phyloP scores from a whole-genome alignment of 1,140 invertebrate genomes.

The Centruroides sculpturatus region DNA sequence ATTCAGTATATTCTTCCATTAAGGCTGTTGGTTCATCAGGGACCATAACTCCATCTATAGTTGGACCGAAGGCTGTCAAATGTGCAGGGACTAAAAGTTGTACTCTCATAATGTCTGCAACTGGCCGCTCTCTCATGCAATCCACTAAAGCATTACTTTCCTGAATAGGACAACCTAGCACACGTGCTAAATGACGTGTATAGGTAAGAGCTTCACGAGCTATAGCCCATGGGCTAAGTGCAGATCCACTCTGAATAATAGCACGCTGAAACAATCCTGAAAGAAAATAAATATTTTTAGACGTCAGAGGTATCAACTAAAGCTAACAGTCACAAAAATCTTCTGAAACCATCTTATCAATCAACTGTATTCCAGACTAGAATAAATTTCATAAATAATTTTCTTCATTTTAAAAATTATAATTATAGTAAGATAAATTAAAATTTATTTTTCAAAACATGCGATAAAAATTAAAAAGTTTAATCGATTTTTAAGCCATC shows the following conservation, averaged over 20 bases:
- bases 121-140: constrained; percentile 61
- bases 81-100: constrained; percentile 61
- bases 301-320: too few species aligned
- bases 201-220: constrained; percentile 44
- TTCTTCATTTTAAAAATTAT: too few species aligned
- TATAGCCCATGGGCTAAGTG: constrained; percentile 29
- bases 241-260: constrained; percentile 28
- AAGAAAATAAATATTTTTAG: neutral
- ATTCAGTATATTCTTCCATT: constrained; percentile 5
- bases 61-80: constrained; percentile 72
- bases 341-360: too few species aligned
- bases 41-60: constrained; percentile 52
- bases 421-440: too few species aligned
- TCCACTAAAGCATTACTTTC: constrained; percentile 52
- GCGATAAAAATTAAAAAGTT: too few species aligned
- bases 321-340: too few species aligned
- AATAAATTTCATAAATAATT: too few species aligned
- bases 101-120: constrained; percentile 35
- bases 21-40: constrained; percentile 23
- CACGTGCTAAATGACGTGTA: constrained; percentile 65
- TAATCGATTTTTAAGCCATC: too few species aligned
- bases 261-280: constrained; percentile 25
- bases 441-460: too few species aligned
- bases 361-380: too few species aligned
- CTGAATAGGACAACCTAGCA: constrained; percentile 60